Evolutionary conservation across 2,797 vertebrate species (phyloP), one percentile per base, ranked within the genome.

Genomic region (Phrynocephalus vlangalii): DNA sequence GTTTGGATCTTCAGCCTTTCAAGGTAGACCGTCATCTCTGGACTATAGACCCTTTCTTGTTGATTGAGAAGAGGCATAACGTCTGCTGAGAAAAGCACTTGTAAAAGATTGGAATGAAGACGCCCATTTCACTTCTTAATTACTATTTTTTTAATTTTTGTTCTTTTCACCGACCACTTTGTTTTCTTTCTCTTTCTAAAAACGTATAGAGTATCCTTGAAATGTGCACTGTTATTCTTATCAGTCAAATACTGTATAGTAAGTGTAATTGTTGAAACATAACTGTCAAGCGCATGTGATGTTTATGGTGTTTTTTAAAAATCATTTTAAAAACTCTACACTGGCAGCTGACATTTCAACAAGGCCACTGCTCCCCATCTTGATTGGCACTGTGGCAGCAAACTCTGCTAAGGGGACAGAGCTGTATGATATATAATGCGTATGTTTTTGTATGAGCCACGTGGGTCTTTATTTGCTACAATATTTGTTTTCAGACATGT

Each of bases 331-430:
- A 88, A 89, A 90, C 91, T 95, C 93, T 90, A 87, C 81, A 84
- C 92, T 94, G 94, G 95, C 96, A 95, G 95, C 96, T 96, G 94
- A 94, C 87, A 88, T 89, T 75, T 94, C 88, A 66, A 91, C 81
- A 85, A 90, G 85, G 94, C 94, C 94, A 79, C 91, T 91, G 86
- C 0, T 26, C 84, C 90, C 90, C 92, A 92, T 94, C 56, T 87
- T 28, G 1, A 38, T 85, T 89, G 88, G 88, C 44, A 1, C 79
- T 2, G 0, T 2, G 0, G 86, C 0, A 16, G 20, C 71, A 85
- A 84, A 87, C 87, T 88, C 93, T 10, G 33, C 86, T 70, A 68
- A n/a, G 92, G 90, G 60, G 86, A 93, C 93, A 87, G 91, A 71
- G 89, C 86, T 80, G 30, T 83, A 83, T 94, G 30, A 67, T 90